Evolutionary conservation across 2,113 vertebrate genomes (phyloP), one percentile per base, ranked within the genome.

Genomic region (Petromus typicus): DNA sequence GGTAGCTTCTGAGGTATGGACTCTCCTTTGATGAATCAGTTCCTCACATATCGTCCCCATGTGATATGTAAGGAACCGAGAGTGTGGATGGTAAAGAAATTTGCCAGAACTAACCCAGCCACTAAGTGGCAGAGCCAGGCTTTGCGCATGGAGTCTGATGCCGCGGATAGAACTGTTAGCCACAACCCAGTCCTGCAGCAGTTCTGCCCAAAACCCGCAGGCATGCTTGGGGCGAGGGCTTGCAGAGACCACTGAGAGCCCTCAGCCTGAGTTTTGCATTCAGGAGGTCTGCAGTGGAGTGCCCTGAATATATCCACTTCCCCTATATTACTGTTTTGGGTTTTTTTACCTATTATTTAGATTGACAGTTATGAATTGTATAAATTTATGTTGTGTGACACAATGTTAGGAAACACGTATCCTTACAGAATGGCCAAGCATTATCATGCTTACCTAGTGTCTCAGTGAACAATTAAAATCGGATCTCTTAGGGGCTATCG

Each of bases 1-100:
- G 0, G 0, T 7, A 8, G 2, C n/a, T 17, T 5, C 30, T 63
- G 73, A 30, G 18, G 20, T 18, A 0, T 18, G 45, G 51, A 32
- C 4, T 8, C 18, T 4, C 3, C 20, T 23, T 10, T 9, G n/a
- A 17, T 25, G 3, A 4, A 10, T 16, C 22, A 2, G 32, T 34
- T 56, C 2, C 23, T 37, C n/a, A 18, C 9, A 0, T n/a, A n/a
- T 5, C 6, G 2, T 3, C 4, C 4, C 8, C 32, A 0, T 9
- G 32, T 69, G 20, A 16, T 20, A 37, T 56, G 1, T 18, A 30
- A 71, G 32, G 43, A 16, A 22, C 22, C 37, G 37, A 10, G 64
- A 40, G 17, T 82, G 57, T 30, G 23, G 7, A n/a, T 43, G 43
- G 54, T 7, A 16, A 56, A 73, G 89, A n/a, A 6, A 7, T 14